Evolutionary conservation across 2,888 invertebrate genomes (phyloP).

Genomic region (Plebejus anna): DNA sequence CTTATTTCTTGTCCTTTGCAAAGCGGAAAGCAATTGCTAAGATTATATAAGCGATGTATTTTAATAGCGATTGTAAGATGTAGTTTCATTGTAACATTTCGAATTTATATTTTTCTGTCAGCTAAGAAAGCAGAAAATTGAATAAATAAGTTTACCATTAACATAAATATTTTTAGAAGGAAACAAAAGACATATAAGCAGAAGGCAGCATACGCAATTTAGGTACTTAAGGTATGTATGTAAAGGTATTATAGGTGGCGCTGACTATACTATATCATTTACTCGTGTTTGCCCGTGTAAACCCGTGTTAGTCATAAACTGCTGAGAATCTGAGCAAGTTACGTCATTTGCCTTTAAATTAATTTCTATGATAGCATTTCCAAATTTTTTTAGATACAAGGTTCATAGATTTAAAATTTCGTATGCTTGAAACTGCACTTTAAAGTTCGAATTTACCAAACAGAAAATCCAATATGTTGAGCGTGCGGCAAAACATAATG

Average conservation of each 20-base stretch:
- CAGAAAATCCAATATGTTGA: neutral
- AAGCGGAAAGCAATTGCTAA: neutral
- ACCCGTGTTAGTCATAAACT: neutral
- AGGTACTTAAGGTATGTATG: no score
- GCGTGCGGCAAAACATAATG: slow-evolving; percentile 2
- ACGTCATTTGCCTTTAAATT: no score
- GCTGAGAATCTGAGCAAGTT: neutral
- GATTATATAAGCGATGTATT: neutral
- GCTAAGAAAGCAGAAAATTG: no score
- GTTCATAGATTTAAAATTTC: neutral
- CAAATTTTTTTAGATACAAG: neutral
- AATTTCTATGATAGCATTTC: no score
- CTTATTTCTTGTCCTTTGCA: slow-evolving; percentile 1
- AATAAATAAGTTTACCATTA: no score
- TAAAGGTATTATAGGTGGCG: no score
- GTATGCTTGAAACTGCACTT: neutral
- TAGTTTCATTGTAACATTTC: neutral
- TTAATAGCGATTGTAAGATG: neutral
- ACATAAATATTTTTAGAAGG: no score
- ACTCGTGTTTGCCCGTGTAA: neutral
- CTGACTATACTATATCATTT: neutral
- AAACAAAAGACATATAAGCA: no score
- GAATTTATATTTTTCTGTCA: neutral
- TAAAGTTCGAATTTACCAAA: neutral
- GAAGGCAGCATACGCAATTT: no score